Conservation (phyloP, 2,113 vertebrate genomes). For the Microcebus lehilahytsara region DNA sequence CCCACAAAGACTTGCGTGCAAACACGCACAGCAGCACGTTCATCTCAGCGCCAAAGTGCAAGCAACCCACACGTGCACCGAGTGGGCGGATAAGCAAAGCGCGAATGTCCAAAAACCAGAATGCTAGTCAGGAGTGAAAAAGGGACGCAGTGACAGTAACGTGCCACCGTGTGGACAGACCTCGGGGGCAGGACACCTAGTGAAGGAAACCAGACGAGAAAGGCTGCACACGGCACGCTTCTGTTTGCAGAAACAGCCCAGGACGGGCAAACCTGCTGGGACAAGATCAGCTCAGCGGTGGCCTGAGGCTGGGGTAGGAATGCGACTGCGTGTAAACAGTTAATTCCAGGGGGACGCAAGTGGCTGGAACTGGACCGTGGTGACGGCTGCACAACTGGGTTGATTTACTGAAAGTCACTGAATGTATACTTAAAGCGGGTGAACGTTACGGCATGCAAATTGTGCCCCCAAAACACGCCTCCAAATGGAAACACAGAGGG, state of each 20-base stretch:
- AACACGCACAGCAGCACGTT: rapidly evolving
- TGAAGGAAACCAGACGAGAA: not conserved
- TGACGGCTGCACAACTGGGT: rapidly evolving
- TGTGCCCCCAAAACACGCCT: rapidly evolving
- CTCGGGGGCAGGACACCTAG: rapidly evolving
- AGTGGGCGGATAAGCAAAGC: not conserved
- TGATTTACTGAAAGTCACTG: not conserved
- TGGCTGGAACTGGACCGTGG: not conserved
- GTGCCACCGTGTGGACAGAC: rapidly evolving
- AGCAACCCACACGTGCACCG: rapidly evolving
- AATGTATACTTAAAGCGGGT: not conserved
- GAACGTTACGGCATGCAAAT: rapidly evolving
- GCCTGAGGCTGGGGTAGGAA: not conserved
- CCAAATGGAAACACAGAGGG: rapidly evolving
- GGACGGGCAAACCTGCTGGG: rapidly evolving
- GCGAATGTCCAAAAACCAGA: not conserved
- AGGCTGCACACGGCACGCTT: rapidly evolving
- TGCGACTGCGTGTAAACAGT: too few species aligned
- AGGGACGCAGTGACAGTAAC: rapidly evolving
- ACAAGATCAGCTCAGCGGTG: rapidly evolving
- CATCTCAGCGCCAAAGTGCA: not conserved
- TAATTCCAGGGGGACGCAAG: rapidly evolving
- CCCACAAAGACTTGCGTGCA: rapidly evolving
- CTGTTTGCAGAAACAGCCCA: not conserved
- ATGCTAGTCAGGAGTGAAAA: not conserved